Conservation (phyloP, 1,140 invertebrate species). For the Steinernema khuongi region DNA sequence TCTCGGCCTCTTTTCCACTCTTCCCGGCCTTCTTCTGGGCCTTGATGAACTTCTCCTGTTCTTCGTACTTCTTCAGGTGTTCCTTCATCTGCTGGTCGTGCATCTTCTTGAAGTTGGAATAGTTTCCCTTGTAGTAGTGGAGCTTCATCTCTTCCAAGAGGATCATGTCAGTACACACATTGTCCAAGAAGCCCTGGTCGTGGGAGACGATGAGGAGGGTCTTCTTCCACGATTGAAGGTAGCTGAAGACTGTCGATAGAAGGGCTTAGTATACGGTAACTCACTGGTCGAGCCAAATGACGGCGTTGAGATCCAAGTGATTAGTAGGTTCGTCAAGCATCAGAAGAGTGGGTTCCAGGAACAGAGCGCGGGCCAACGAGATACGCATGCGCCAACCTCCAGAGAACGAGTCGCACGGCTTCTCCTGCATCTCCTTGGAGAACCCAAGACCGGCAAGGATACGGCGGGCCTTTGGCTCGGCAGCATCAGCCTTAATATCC, state of each 20-base stretch:
- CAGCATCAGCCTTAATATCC: slow-evolving; percentile 90
- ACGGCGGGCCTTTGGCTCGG: slow-evolving; percentile 83
- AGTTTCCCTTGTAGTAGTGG: slow-evolving; percentile 96
- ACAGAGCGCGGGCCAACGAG: slow-evolving; percentile 73
- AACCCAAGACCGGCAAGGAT: slow-evolving; percentile 96
- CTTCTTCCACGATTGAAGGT: slow-evolving; percentile 94
- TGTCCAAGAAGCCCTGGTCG: slow-evolving; percentile 97
- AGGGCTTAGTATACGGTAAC: slow-evolving; percentile 50
- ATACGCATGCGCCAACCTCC: slow-evolving; percentile 99
- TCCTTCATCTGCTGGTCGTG: slow-evolving; percentile 87
- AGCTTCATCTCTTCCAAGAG: slow-evolving; percentile 90
- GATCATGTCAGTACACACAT: slow-evolving; percentile 97
- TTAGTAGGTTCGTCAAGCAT: slow-evolving; percentile 88
- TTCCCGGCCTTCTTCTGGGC: slow-evolving; percentile 88
- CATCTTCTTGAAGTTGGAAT: slow-evolving; percentile 92
- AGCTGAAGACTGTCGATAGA: slow-evolving; percentile 64
- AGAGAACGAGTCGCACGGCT: slow-evolving; percentile 89
- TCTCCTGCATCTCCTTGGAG: slow-evolving; percentile 82
- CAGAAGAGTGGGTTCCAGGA: slow-evolving; percentile 83
- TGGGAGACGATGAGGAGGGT: slow-evolving; percentile 94
- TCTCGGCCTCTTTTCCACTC: slow-evolving; percentile 79
- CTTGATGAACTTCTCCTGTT: slow-evolving; percentile 88
- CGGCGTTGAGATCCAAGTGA: slow-evolving; percentile 86
- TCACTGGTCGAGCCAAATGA: slow-evolving; percentile 97
- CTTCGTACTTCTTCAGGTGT: slow-evolving; percentile 90